Evolutionary conservation across 2,113 vertebrate genomes (phyloP).

Genomic region (Rhea pennata): DNA sequence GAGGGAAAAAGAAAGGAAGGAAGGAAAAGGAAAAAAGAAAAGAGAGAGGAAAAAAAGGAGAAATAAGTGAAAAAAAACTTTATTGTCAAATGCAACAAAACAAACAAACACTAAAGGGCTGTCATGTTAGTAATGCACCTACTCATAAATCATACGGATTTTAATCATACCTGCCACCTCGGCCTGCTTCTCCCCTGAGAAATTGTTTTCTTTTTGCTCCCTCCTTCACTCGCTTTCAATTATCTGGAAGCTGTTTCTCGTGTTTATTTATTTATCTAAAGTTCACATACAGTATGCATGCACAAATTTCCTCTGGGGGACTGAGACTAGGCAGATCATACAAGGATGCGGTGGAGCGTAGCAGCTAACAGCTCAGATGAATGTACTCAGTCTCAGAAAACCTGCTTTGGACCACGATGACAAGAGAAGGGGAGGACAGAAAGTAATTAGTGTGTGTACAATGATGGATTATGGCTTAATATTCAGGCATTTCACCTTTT

Average conservation of each 20-base stretch:
- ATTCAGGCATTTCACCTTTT: constrained; percentile 80
- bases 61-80: constrained; percentile 68
- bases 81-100: constrained; percentile 76
- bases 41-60: background rate
- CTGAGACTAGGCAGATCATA: constrained; percentile 76
- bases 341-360: constrained; percentile 78
- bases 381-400: constrained; percentile 74
- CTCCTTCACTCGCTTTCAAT: constrained; percentile 89
- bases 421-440: constrained; percentile 77
- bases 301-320: constrained; percentile 87
- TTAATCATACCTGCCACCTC: constrained; percentile 95
- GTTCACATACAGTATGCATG: constrained; percentile 89
- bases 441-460: constrained; percentile 83
- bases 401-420: constrained; percentile 74
- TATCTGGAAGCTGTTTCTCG: constrained; percentile 90
- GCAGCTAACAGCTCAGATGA: constrained; percentile 86
- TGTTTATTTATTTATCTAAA: constrained; percentile 96
- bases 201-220: constrained; percentile 83
- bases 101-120: constrained; percentile 79
- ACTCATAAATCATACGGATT: constrained; percentile 92
- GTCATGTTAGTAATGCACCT: constrained; percentile 85
- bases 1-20: background rate
- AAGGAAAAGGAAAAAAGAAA: background rate
- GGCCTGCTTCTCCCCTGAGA: constrained; percentile 78
- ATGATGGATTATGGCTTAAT: constrained; percentile 84